A percentile compares a stretch with the other conserved stretches of the same genome.
Evolutionary conservation across 2,113 vertebrate genomes (phyloP).

Genomic region (Triplophysa siluroides): DNA sequence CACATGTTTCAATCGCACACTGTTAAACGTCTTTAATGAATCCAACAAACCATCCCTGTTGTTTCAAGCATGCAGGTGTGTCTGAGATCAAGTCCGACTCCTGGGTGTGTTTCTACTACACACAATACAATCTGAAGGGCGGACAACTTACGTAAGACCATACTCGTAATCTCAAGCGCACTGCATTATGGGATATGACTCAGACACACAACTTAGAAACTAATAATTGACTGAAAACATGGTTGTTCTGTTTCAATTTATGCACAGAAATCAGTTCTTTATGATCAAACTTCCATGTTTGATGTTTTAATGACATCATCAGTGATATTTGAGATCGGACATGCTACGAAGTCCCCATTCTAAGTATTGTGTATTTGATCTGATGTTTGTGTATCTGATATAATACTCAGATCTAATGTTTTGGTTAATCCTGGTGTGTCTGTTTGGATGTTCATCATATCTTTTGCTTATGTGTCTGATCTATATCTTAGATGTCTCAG

Average conservation of each 20-base stretch:
- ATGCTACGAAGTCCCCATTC: no score
- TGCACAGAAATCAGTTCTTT: no score
- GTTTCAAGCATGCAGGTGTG: neutral
- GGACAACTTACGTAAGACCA: neutral
- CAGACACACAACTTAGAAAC: neutral
- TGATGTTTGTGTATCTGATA: no score
- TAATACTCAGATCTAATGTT: neutral
- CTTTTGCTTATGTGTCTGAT: neutral
- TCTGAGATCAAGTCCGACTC: no score
- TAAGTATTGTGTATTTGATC: no score
- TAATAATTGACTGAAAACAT: neutral
- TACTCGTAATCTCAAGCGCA: neutral
- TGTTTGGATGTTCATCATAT: neutral
- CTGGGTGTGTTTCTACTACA: constrained; percentile 34
- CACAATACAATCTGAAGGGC: neutral
- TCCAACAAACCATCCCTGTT: neutral
- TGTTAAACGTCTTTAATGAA: neutral
- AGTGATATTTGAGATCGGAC: no score
- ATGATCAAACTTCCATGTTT: neutral
- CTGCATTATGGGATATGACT: neutral
- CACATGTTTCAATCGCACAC: neutral
- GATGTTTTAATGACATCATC: neutral
- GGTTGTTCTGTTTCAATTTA: no score
- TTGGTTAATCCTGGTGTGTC: neutral
- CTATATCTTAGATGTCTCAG: neutral